Evolutionary conservation across 2,113 vertebrate genomes (phyloP).

Genomic region (Megaleporinus macrocephalus): DNA sequence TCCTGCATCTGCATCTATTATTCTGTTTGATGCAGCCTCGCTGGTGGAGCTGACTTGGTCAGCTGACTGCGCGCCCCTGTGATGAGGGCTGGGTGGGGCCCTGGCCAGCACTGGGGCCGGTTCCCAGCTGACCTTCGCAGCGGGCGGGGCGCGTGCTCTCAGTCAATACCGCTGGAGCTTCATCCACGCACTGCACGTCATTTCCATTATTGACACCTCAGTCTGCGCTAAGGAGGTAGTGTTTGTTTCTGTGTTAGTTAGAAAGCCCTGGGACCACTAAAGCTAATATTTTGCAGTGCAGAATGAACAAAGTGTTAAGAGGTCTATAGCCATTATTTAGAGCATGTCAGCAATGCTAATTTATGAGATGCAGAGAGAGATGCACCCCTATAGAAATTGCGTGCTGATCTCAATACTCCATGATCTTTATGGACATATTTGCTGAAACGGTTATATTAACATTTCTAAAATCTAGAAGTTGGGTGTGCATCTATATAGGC

Average conservation of each 20-base stretch:
- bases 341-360: background rate
- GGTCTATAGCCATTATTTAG: background rate
- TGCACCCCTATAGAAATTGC: too few relatives aligned
- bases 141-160: slow-evolving; percentile 24
- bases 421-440: too few relatives aligned
- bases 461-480: too few relatives aligned
- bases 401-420: too few relatives aligned
- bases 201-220: slow-evolving; percentile 56
- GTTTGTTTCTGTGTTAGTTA: slow-evolving; percentile 7
- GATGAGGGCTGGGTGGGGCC: slow-evolving; percentile 36
- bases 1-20: slow-evolving; percentile 71
- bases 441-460: too few relatives aligned
- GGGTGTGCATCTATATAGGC: too few relatives aligned
- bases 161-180: slow-evolving; percentile 46
- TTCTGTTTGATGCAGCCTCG: slow-evolving; percentile 74
- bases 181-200: slow-evolving; percentile 27
- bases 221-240: slow-evolving; percentile 3
- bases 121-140: slow-evolving; percentile 53
- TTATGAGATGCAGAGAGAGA: background rate
- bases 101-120: slow-evolving; percentile 38
- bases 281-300: background rate
- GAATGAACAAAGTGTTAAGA: background rate
- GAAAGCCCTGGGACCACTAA: background rate
- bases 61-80: slow-evolving; percentile 57
- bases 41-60: slow-evolving; percentile 68